Conservation (phyloP, 2,113 vertebrate genomes). For the Phrynosoma blainvillii region DNA sequence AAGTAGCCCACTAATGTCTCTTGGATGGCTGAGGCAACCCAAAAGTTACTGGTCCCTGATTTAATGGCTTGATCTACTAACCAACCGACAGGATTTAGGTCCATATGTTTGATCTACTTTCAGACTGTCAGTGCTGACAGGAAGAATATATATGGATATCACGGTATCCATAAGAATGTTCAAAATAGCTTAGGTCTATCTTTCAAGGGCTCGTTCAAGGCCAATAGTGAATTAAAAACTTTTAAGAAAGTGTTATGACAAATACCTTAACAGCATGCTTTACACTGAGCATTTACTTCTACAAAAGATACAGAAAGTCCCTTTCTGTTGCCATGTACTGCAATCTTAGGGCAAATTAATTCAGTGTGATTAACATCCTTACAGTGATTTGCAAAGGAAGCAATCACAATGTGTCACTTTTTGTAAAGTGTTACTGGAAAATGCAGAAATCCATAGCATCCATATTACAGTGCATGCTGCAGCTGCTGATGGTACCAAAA, state of each 20-base stretch:
- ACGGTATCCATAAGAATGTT: neutral
- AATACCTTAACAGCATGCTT: neutral
- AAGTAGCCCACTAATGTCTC: too few relatives aligned
- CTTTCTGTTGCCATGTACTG: neutral
- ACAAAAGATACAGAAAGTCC: neutral
- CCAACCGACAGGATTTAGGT: too few relatives aligned
- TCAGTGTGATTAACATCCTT: constrained; percentile 32
- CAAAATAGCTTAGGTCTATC: neutral
- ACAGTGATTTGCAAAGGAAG: constrained; percentile 25
- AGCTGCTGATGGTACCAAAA: neutral
- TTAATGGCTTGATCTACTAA: too few relatives aligned
- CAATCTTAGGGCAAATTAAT: constrained; percentile 3
- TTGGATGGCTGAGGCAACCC: too few relatives aligned
- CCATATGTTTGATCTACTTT: neutral
- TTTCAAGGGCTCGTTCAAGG: neutral
- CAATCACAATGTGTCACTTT: neutral
- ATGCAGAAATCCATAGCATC: neutral
- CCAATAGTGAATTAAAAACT: neutral
- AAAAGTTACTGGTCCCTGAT: too few relatives aligned
- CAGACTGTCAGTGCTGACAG: neutral
- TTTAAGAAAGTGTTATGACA: neutral
- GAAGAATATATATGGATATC: neutral
- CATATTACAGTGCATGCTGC: neutral
- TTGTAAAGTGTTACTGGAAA: constrained; percentile 16
- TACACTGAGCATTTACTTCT: neutral